Evolutionary conservation across 2,113 vertebrate species (phyloP), one percentile per base, ranked within the genome.

Genomic region (Sclerurus mexicanus): DNA sequence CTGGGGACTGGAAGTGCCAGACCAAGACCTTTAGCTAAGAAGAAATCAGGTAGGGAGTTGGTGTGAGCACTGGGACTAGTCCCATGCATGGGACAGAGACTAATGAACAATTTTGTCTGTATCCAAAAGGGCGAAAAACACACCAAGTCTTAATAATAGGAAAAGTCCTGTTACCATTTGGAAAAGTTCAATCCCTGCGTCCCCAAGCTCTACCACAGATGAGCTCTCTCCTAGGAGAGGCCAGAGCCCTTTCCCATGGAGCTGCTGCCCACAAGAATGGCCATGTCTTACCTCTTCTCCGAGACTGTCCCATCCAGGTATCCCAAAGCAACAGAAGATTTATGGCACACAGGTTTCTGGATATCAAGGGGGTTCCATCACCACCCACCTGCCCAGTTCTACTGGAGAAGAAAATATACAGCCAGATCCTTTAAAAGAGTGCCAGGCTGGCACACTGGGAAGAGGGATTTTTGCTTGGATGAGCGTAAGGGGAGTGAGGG

Each of bases 401-500:
- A 31, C 25, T 20, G 13, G 4, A 64, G 14, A 8, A 64, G 40
- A 66, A 89, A 35, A 27, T 2, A 8, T 4, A 11, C 30, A 11
- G 2, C 6, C 56, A 74, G 37, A 55, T 23, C 12, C 22, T 73
- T 80, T 20, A 1, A 52, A 59, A 52, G 40, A 6, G 4, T 2
- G 4, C 56, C 68, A 52, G 14, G 31, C 0, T 40, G 49, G 30
- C 30, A 33, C 24, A 18, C 21, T 6, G 6, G 47, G 25, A 76
- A 8, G 25, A 44, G 30, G 6, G 19, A 2, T 10, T 86, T 44
- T 66, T 42, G 30, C 68, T 84, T 20, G 10, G 82, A 31, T 4
- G 10, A 42, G 33, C 3, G 14, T 5, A 17, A 14, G 22, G 80
- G 53, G 0, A 3, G 37, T 10, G 31, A 52, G 24, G 1, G 8